Percentiles rank a stretch among this genome's conserved stretches.
Evolutionary conservation across 2,113 vertebrate species (phyloP).

Genomic region (Malurus cyaneus): DNA sequence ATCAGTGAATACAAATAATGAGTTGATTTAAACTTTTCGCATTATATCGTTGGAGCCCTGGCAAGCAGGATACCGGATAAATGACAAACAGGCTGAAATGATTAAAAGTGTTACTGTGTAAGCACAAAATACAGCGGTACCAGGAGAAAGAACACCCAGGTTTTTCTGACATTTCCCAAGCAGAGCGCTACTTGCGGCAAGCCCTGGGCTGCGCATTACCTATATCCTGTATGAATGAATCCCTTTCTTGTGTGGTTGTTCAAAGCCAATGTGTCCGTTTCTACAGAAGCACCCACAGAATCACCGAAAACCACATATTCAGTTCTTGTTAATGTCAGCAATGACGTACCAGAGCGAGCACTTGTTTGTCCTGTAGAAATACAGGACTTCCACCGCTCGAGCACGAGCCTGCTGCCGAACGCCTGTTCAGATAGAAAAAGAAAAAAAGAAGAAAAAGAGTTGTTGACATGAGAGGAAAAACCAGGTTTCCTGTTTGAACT

Average conservation of each 20-base stretch:
- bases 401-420: background rate
- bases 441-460: conserved; percentile 42
- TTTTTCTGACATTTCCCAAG: conserved; percentile 38
- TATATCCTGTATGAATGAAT: conserved; percentile 66
- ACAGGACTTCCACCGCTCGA: conserved; percentile 43
- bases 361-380: conserved; percentile 61
- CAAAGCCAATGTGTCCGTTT: conserved; percentile 44
- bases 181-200: background rate
- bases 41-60: fast-evolving
- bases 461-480: conserved; percentile 85
- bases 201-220: background rate
- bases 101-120: conserved; percentile 16
- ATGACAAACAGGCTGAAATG: background rate
- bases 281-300: conserved; percentile 62
- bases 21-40: background rate
- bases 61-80: background rate
- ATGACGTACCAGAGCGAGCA: conserved; percentile 53
- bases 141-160: background rate
- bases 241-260: conserved; percentile 14
- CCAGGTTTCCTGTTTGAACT: conserved; percentile 90
- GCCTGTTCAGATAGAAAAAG: conserved; percentile 21
- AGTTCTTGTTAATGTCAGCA: conserved; percentile 64
- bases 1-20: background rate
- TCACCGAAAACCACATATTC: conserved; percentile 52
- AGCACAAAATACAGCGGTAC: background rate